Percentiles rank a stretch among this genome's conserved stretches.
These are phyloP conservation scores for Apogon talboti DNA, from an alignment of 2,797 vertebrate species.

Conservation along the genomic window DNA sequence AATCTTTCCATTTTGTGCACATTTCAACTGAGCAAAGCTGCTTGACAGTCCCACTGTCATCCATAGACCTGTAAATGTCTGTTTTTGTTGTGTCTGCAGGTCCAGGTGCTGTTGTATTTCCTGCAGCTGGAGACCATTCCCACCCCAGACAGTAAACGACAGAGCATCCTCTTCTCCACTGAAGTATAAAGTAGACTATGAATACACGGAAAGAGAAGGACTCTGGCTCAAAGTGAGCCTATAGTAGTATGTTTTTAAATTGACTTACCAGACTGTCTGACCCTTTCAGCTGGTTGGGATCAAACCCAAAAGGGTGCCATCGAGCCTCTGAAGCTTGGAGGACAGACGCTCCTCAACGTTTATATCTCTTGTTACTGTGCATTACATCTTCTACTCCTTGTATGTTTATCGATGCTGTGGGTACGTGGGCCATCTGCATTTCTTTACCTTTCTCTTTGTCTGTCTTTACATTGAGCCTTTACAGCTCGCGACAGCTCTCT, in stretches of 20 bases:
- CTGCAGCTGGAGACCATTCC: slow-evolving; percentile 97
- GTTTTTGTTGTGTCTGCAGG: slow-evolving; percentile 76
- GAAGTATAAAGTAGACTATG: slow-evolving; percentile 88
- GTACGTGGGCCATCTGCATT: slow-evolving; percentile 26
- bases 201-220: slow-evolving; percentile 27
- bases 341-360: slow-evolving; percentile 37
- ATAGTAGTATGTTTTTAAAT: slow-evolving; percentile 69
- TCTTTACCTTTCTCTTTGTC: slow-evolving; percentile 26
- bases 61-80: not conserved
- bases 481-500: slow-evolving; percentile 28
- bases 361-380: slow-evolving; percentile 39
- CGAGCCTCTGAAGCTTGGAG: slow-evolving; percentile 41
- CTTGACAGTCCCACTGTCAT: no score
- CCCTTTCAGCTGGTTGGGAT: slow-evolving; percentile 46
- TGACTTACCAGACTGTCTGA: slow-evolving; percentile 43
- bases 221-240: slow-evolving; percentile 74
- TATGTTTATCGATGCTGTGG: slow-evolving; percentile 39
- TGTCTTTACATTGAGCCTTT: slow-evolving; percentile 31
- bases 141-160: slow-evolving; percentile 96
- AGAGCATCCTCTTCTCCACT: slow-evolving; percentile 98
- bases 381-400: slow-evolving; percentile 40
- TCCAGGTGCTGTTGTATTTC: slow-evolving; percentile 97
- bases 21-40: no score
- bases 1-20: no score
- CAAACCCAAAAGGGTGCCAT: slow-evolving; percentile 69